Evolutionary conservation across 2,113 vertebrate species (phyloP), one percentile per base, ranked within the genome.

Genomic region (Procapra przewalskii): DNA sequence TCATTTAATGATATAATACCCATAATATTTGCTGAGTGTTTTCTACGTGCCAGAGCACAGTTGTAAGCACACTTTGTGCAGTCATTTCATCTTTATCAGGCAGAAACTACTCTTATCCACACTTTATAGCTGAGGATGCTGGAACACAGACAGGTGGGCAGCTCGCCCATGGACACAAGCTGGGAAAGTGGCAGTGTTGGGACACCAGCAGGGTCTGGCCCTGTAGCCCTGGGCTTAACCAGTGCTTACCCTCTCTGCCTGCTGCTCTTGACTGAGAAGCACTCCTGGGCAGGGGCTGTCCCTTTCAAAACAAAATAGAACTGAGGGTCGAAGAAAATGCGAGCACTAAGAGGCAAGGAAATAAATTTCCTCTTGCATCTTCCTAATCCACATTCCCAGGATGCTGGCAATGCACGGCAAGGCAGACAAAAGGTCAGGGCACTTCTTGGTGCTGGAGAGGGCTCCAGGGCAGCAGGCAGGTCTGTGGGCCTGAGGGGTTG

Each of bases 291-390:
- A 60, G 16, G 9, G 33, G 7, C 19, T 40, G 6, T 80, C 40
- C 17, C 54, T 96, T 71, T 82, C 21, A 2, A 57, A 87, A 43
- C n/a, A 90, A 60, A 94, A 83, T 5, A 62, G 29, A 93, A 81
- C 62, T 54, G 33, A 87, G 50, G 71, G 11, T 50, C 89, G n/a
- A 50, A 88, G 60, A 52, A 96, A 88, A 87, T 71, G 19, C 60
- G 80, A 80, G 19, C 31, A 36, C 36, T 40, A 36, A 55, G 54
- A 33, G 79, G 25, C 33, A 10, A 87, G 85, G 80, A 91, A 91
- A 45, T 52, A 75, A 67, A 59, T 19, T 21, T 45, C 59, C 43
- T n/a, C 45, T 75, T 43, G 5, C 36, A 3, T 54, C 57, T 57
- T 4, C 48, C 59, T 2, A 31, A 21, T 64, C 31, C 33, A 67